Base-by-base conservation (phyloP, 2,113 vertebrate species). In the Spea multiplicata region DNA sequence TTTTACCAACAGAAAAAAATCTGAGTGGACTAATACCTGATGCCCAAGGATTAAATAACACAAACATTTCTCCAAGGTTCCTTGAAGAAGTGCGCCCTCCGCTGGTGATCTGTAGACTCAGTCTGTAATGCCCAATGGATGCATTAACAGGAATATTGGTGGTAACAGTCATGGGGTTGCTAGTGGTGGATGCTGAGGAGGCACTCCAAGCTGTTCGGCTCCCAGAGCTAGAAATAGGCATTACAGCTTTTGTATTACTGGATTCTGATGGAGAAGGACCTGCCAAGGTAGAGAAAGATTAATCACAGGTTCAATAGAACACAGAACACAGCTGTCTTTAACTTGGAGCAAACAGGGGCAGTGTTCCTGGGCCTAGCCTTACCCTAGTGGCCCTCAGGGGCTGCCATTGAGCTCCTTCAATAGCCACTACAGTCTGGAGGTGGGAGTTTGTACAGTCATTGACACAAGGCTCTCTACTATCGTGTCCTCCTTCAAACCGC, bases 1-100 rank as follows among this genome's bases (percentile, higher is more conserved):
- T 30, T 30, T 30, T 30, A 30, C 30, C 30, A 30, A 30, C 30
- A 30, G 30, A 30, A 30, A 30, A 30, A 30, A 30, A 30, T 30
- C 30, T 30, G 30, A 30, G 30, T 30, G 30, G 30, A 30, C 30
- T 30, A 30, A 30, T 91, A 97, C 96, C 93, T 81, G 85, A 8
- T 74, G 87, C 85, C 96, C 96, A 97, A 12, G 95, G 91, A 78
- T 98, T 98, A 82, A 95, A 98, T 10, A 98, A 93, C 76, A 96
- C 9, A 46, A 87, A 69, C 3, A 93, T 88, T 0, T 46, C 76
- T 16, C 89, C 92, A 6, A 91, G 85, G 9, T 0, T 66, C 5
- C 0, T 0, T 8, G 87, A 30, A 57, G n/a, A 55, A 6, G 50
- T 30, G 4, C 44, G 49, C 6, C 70, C 62, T 67, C 5, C 47